These are phyloP conservation scores for Habroteleia sp. DNA, from an alignment of 2,888 invertebrate species.

Conservation along the genomic window DNA sequence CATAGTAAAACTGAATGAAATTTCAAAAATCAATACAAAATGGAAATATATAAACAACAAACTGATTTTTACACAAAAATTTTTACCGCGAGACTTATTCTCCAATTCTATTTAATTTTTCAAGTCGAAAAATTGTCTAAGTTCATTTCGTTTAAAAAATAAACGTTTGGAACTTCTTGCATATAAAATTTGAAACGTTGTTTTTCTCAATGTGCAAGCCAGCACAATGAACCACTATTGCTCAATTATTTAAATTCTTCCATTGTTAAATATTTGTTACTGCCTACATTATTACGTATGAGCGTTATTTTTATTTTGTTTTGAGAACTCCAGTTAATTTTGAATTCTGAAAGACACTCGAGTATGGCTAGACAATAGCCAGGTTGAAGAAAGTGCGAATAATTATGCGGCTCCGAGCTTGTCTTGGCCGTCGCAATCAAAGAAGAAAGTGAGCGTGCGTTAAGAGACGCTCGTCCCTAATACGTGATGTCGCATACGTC, in stretches of 20 bases:
- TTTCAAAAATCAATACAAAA: too few relatives aligned
- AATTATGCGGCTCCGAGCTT: constrained; percentile 32
- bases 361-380: constrained; percentile 32
- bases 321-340: constrained; percentile 16
- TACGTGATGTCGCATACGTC: constrained; percentile 68
- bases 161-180: too few relatives aligned
- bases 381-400: constrained; percentile 50
- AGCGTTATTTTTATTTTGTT: constrained; percentile 1
- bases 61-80: too few relatives aligned
- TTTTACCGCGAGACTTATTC: too few relatives aligned
- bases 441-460: constrained; percentile 53
- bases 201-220: too few relatives aligned
- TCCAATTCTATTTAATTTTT: too few relatives aligned
- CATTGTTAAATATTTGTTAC: constrained; percentile 5
- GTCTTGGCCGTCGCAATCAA: constrained; percentile 21
- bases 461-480: constrained; percentile 69
- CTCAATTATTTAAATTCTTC: constrained; percentile 6
- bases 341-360: constrained; percentile 11
- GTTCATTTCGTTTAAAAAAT: too few relatives aligned
- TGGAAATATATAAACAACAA: too few relatives aligned
- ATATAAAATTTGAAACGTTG: too few relatives aligned
- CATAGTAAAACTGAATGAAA: too few relatives aligned
- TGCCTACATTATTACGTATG: background rate
- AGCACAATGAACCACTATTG: too few relatives aligned
- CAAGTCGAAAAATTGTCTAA: too few relatives aligned